Evolutionary conservation across 2,113 vertebrate genomes (phyloP).

Genomic region (Silurus meridionalis): DNA sequence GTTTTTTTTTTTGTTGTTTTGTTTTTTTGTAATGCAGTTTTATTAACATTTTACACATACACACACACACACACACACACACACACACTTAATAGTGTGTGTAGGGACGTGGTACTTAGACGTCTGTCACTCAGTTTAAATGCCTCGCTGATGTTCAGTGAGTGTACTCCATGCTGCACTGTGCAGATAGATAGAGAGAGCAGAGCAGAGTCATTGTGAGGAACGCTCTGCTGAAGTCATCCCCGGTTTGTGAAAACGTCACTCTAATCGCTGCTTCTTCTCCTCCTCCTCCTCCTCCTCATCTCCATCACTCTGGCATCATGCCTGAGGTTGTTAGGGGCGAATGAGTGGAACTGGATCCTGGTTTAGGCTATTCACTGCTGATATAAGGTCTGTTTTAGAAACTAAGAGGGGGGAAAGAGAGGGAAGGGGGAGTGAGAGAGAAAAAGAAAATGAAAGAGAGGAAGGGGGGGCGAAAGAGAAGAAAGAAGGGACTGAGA

Average conservation of each 20-base stretch:
- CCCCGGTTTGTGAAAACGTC: constrained; percentile 37
- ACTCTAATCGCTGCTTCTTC: neutral
- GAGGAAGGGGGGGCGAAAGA: neutral
- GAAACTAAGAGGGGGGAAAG: neutral
- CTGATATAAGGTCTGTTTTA: constrained; percentile 14
- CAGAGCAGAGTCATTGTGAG: neutral
- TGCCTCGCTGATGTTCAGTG: constrained; percentile 8
- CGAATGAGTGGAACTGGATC: constrained; percentile 2
- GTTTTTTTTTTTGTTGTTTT: neutral
- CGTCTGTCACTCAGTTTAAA: constrained; percentile 25
- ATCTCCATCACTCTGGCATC: constrained; percentile 23
- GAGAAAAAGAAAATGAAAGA: neutral
- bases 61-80: constrained; percentile 1
- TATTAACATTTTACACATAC: neutral
- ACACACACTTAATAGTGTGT: constrained; percentile 8
- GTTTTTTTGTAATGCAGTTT: neutral
- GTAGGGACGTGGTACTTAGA: constrained; percentile 4
- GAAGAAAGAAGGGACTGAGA: too few relatives aligned
- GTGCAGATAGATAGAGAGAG: neutral
- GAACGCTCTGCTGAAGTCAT: constrained; percentile 1
- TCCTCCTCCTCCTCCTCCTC: neutral
- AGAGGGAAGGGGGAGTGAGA: neutral
- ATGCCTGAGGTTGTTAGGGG: neutral
- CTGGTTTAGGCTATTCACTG: constrained; percentile 11
- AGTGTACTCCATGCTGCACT: neutral